phyloP scores from a whole-genome alignment of 2,797 vertebrate genomes.

The Tangara arthus region DNA sequence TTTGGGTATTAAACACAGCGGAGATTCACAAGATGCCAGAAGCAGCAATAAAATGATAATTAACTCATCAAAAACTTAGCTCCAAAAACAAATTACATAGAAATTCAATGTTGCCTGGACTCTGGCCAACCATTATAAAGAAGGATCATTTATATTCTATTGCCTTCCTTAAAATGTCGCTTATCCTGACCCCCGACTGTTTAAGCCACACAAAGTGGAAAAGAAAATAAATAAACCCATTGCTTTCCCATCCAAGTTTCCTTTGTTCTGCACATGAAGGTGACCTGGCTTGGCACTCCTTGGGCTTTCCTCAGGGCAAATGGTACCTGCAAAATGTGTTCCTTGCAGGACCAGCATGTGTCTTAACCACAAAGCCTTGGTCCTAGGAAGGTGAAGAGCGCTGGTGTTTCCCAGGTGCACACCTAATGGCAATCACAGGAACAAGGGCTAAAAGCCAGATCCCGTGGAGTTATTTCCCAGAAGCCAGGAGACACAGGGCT shows the following conservation, averaged over 20 bases:
- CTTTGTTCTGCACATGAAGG: neutral
- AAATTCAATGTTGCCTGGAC: slow-evolving; percentile 64
- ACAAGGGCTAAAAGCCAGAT: neutral
- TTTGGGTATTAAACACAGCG: slow-evolving; percentile 58
- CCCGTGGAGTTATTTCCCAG: neutral
- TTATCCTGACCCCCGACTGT: slow-evolving; percentile 49
- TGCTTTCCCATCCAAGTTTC: neutral
- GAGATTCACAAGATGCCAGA: slow-evolving; percentile 66
- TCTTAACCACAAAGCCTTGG: neutral
- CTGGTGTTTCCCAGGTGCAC: neutral
- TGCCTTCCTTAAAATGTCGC: slow-evolving; percentile 56
- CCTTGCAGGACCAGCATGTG: rapidly evolving
- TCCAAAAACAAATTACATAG: slow-evolving; percentile 68
- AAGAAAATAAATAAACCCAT: slow-evolving; percentile 30
- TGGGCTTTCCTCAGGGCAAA: neutral
- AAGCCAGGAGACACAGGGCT: neutral
- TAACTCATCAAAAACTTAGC: slow-evolving; percentile 72
- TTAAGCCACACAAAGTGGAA: slow-evolving; percentile 47
- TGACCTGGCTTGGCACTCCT: neutral
- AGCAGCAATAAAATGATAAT: slow-evolving; percentile 74
- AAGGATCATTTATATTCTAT: slow-evolving; percentile 62
- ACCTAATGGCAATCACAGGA: neutral
- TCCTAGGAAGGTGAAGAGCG: neutral
- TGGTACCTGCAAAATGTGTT: neutral
- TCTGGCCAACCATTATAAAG: slow-evolving; percentile 64